A percentile compares a stretch with the other conserved stretches of the same genome.
Conservation (phyloP, 2,113 vertebrate genomes). For the Irena cyanogastra region DNA sequence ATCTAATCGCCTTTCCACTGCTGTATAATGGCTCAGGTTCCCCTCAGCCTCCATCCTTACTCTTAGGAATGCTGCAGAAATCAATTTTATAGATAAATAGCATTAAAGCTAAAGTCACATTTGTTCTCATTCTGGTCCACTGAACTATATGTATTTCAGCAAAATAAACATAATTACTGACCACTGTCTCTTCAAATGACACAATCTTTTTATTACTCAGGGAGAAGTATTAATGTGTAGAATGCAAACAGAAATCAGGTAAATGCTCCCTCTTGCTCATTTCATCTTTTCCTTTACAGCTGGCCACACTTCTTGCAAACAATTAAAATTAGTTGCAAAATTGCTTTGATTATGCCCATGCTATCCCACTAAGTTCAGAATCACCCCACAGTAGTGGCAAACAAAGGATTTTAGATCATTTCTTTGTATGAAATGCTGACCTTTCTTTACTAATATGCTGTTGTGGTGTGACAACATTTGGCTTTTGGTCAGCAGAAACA, state of each 20-base stretch:
- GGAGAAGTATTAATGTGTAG: neutral
- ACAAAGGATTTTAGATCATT: neutral
- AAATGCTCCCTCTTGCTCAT: neutral
- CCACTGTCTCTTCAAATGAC: neutral
- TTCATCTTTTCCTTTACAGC: neutral
- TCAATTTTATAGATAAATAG: neutral
- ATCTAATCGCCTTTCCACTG: slow-evolving; percentile 3
- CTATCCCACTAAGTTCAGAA: neutral
- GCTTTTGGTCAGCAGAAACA: neutral
- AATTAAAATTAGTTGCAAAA: neutral
- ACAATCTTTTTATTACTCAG: neutral
- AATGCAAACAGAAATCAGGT: neutral
- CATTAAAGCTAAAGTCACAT: neutral
- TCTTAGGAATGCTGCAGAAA: neutral
- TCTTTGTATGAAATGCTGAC: neutral
- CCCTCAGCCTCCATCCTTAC: neutral
- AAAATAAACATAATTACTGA: neutral
- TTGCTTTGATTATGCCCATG: neutral
- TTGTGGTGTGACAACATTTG: neutral
- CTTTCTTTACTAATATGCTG: neutral
- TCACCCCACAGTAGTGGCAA: neutral
- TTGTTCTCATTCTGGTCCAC: neutral
- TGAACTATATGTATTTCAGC: neutral
- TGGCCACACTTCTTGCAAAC: neutral
- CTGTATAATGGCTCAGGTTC: neutral